Percentiles rank a stretch among this genome's conserved stretches.
phyloP scores from a whole-genome alignment of 1,140 invertebrate genomes.

The Sycophila sp. region DNA sequence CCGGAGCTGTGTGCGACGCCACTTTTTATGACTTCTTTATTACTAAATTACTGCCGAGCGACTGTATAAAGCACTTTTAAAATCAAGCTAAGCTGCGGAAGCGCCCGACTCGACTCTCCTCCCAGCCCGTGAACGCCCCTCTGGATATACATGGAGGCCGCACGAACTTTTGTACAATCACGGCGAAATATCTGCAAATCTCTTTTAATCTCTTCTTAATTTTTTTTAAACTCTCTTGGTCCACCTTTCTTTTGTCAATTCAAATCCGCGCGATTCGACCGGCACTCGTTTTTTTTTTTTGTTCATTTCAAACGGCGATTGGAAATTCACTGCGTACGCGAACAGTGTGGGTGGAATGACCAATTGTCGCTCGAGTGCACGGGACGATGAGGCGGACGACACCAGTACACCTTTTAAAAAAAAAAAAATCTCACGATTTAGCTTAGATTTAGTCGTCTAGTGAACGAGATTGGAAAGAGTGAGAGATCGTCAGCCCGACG shows the following conservation, averaged over 20 bases:
- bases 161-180: slow-evolving; percentile 3
- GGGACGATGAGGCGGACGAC: background rate
- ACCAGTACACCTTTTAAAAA: background rate
- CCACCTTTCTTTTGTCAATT: too few species aligned
- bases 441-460: background rate
- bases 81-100: background rate
- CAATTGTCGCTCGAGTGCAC: too few species aligned
- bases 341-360: too few species aligned
- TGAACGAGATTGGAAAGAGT: background rate
- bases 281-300: too few species aligned
- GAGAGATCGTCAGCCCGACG: too few species aligned
- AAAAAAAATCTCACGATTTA: slow-evolving; percentile 9
- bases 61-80: slow-evolving; percentile 17
- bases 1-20: slow-evolving; percentile 13
- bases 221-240: background rate
- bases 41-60: slow-evolving; percentile 30
- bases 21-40: slow-evolving; percentile 39
- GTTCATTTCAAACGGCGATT: too few species aligned
- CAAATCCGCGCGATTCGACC: too few species aligned
- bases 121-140: background rate
- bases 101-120: background rate
- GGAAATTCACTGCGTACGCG: too few species aligned
- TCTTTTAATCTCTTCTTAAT: too few species aligned
- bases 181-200: too few species aligned
- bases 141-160: slow-evolving; percentile 10